Percentiles rank a stretch among this genome's conserved stretches.
Conservation (phyloP, 2,113 vertebrate genomes). For the Excalfactoria chinensis region DNA sequence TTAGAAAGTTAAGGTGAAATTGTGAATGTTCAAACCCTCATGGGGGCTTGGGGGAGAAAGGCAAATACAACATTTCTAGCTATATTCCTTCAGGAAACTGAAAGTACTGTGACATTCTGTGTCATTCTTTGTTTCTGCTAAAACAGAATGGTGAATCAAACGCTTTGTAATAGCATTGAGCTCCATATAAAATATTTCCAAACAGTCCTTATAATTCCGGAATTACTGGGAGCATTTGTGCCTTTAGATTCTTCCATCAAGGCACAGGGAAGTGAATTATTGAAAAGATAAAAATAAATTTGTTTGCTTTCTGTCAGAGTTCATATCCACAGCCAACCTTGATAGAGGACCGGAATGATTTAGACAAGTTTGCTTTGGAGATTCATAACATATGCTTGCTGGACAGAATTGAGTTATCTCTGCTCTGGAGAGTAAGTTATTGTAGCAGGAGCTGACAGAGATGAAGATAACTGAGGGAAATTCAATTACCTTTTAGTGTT, state of each 20-base stretch:
- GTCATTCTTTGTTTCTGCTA: neutral
- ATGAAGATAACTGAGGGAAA: constrained; percentile 99
- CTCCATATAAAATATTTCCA: constrained; percentile 54
- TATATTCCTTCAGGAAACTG: neutral
- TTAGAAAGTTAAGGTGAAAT: neutral
- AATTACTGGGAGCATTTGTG: constrained; percentile 70
- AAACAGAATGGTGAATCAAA: constrained; percentile 8
- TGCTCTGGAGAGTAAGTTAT: constrained; percentile 97
- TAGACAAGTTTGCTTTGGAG: constrained; percentile 93
- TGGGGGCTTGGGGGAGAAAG: neutral
- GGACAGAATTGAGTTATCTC: constrained; percentile 98
- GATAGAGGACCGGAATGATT: constrained; percentile 92
- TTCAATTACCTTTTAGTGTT: constrained; percentile 99
- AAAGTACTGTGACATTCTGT: neutral
- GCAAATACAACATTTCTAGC: neutral
- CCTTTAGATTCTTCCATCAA: constrained; percentile 77
- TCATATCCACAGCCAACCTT: constrained; percentile 88
- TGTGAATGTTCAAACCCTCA: neutral
- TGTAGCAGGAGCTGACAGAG: constrained; percentile 97
- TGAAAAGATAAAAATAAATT: constrained; percentile 94
- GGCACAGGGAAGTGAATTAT: constrained; percentile 84
- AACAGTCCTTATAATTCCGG: constrained; percentile 55
- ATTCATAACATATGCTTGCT: constrained; percentile 94
- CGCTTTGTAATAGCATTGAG: constrained; percentile 27
- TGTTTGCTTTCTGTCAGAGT: constrained; percentile 94